Conservation (phyloP, 2,797 vertebrate species). For the Falco rusticolus region DNA sequence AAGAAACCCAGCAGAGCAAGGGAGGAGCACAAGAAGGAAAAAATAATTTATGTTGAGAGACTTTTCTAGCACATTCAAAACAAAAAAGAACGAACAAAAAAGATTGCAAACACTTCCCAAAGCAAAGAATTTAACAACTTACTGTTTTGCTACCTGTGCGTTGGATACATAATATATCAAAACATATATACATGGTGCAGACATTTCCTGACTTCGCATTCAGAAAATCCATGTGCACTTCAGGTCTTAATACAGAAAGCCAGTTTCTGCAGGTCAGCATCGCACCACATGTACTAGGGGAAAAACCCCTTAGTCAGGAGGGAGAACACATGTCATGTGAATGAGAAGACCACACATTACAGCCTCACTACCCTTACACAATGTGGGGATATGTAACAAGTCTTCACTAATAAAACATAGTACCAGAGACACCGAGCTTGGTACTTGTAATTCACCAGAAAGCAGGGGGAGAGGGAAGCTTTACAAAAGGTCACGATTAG, state of each 20-base stretch:
- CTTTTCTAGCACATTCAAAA: not conserved
- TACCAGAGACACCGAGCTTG: not conserved
- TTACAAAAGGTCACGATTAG: not conserved
- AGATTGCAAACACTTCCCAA: not conserved
- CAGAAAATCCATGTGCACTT: not conserved
- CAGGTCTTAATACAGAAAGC: not conserved
- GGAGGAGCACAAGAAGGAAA: not conserved
- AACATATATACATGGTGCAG: rapidly evolving
- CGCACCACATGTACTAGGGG: not conserved
- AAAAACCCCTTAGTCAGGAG: rapidly evolving
- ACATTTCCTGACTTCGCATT: not conserved
- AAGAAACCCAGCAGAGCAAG: not conserved
- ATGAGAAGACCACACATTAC: not conserved
- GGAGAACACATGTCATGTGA: not conserved
- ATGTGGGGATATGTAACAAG: not conserved
- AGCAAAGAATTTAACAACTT: not conserved
- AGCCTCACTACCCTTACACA: not conserved
- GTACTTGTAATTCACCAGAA: not conserved
- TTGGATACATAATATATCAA: not conserved
- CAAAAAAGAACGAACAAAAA: not conserved
- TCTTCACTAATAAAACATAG: not conserved
- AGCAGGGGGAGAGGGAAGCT: not conserved
- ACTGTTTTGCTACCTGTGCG: not conserved
- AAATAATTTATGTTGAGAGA: not conserved
- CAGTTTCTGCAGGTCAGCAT: not conserved